Evolutionary conservation across 2,888 invertebrate genomes (phyloP).

Genomic region (Brachylomia viminalis): DNA sequence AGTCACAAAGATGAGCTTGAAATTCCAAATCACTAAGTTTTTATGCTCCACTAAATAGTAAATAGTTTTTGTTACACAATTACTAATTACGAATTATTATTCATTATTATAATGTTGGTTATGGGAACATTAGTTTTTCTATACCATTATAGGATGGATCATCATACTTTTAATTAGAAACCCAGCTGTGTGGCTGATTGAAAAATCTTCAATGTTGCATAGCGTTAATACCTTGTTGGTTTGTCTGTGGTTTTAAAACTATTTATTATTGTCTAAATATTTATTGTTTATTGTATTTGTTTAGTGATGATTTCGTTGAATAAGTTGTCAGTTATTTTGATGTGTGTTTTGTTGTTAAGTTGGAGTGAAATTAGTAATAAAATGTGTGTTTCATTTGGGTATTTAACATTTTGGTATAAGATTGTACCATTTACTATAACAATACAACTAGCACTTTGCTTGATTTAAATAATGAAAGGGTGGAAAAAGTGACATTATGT

Average conservation of each 20-base stretch:
- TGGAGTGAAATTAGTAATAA: constrained; percentile 1
- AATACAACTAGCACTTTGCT: not conserved
- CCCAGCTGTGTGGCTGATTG: constrained; percentile 84
- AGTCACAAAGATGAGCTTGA: constrained; percentile 22
- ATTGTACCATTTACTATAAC: not conserved
- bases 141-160: constrained; percentile 69
- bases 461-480: not conserved
- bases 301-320: constrained; percentile 44
- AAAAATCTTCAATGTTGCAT: constrained; percentile 79
- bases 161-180: constrained; percentile 84
- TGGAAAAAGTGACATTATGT: not conserved
- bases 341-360: constrained; percentile 18
- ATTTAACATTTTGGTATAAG: not conserved
- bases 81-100: constrained; percentile 66
- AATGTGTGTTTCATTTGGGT: not conserved
- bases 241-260: constrained; percentile 39
- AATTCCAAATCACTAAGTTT: constrained; percentile 38
- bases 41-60: constrained; percentile 47
- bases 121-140: constrained; percentile 57
- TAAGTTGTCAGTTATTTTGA: constrained; percentile 41
- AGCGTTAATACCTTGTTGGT: constrained; percentile 70
- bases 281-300: constrained; percentile 57
- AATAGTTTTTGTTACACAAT: constrained; percentile 64
- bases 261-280: constrained; percentile 62
- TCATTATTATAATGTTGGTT: constrained; percentile 61